phyloP scores from a whole-genome alignment of 2,113 vertebrate species.

The Coptodon rendalli region DNA sequence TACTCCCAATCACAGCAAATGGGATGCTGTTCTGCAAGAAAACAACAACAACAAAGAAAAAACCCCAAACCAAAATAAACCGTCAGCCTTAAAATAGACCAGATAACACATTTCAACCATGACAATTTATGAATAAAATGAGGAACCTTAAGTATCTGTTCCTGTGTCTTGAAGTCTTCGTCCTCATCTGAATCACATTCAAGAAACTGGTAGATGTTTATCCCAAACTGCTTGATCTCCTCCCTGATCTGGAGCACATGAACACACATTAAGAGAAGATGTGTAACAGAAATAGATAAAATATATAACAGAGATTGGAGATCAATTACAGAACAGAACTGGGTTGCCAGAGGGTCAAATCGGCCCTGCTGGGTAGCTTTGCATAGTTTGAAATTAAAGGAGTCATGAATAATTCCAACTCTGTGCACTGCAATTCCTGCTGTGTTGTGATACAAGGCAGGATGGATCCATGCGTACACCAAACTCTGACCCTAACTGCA shows the following conservation, averaged over 20 bases:
- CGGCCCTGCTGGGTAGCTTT: not conserved
- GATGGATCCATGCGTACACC: not conserved
- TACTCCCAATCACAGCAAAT: conserved; percentile 74
- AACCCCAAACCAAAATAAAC: not conserved
- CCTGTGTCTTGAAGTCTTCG: conserved; percentile 55
- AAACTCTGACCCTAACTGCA: not conserved
- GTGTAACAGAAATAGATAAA: not conserved
- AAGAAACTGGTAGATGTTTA: conserved; percentile 73
- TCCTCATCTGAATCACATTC: conserved; percentile 70
- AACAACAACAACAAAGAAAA: not conserved
- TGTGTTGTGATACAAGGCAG: not conserved
- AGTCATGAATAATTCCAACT: not conserved
- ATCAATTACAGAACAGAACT: not conserved
- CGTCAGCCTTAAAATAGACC: not conserved
- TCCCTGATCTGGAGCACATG: conserved; percentile 54
- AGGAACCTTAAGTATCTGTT: conserved; percentile 65
- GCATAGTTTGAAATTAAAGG: not conserved
- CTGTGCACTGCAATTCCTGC: not conserved
- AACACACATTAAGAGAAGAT: not conserved
- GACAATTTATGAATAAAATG: not conserved
- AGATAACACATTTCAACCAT: not conserved
- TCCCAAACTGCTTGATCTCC: conserved; percentile 64
- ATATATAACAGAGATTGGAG: not conserved
- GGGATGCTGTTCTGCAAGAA: conserved; percentile 66
- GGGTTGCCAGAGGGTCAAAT: not conserved